Base-by-base conservation (phyloP, 2,888 invertebrate genomes). In the Campaea margaritaria region DNA sequence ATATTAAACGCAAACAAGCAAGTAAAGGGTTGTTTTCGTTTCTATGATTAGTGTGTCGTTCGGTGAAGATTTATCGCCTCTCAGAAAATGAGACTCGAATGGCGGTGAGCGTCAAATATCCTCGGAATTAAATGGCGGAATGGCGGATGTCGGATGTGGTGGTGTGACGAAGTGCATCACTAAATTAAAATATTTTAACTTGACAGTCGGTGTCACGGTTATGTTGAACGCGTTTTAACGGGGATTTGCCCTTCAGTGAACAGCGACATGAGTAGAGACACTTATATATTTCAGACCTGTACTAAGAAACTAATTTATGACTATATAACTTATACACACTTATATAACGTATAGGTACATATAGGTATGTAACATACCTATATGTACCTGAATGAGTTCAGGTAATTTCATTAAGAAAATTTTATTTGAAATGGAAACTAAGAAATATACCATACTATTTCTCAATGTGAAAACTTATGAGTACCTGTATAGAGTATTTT, bases 101-200 rank as follows among this genome's bases (percentile, higher is more conserved):
- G 54, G 45, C 27, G 42, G 74, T 13, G 51, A 79, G 87, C 83
- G 85, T 90, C 91, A 84, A 85, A 87, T 91, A 82, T 80, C 83
- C 76, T 66, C 62, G 57, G 61, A 66, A 69, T 69, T 64, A 69
- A 69, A 68, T 62, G 58, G 62, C 77, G 67, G 75, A 77, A 82
- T 75, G 74, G 77, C 80, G 83, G 80, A 79, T 81, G 79, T 83
- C 83, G 86, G 83, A 85, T 83, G 79, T 78, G 75, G 78, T 73
- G 66, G 62, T 66, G 74, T 87, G 87, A 88, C 82, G 84, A 78
- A 86, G 82, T 81, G 79, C 79, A 67, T 66, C 82, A 84, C 82
- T 91, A 89, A 89, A 91, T 91, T 91, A 91, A 91, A 89, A 90
- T 88, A 88, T 90, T 90, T 86, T 79, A 81, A 86, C 86, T 81